Conservation (phyloP, 2,113 vertebrate genomes). For the Eurypyga helias region DNA sequence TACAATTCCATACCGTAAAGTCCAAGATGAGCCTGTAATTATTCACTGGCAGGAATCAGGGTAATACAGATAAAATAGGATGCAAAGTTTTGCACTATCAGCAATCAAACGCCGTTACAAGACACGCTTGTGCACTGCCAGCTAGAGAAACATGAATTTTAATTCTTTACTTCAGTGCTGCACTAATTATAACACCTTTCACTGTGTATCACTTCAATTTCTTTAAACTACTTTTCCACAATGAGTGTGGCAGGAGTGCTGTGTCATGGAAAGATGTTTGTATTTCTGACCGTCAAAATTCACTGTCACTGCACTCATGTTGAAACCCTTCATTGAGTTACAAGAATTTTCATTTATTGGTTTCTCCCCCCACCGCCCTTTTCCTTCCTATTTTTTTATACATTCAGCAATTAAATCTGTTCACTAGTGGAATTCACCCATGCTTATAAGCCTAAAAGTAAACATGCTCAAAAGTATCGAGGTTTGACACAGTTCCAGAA, state of each 20-base stretch:
- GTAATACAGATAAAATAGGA: not conserved
- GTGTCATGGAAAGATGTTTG: not conserved
- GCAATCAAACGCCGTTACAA: not conserved
- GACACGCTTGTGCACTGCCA: not conserved
- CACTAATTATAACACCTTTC: not conserved
- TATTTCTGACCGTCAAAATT: not conserved
- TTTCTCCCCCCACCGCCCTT: not conserved
- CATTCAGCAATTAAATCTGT: not conserved
- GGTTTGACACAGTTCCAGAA: constrained; percentile 51
- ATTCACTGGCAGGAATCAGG: not conserved
- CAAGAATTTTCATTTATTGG: not conserved
- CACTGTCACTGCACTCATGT: not conserved
- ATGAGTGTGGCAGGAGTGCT: not conserved
- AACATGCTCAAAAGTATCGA: not conserved
- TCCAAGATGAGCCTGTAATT: not conserved
- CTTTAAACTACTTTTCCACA: not conserved
- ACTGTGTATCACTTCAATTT: not conserved
- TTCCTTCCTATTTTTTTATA: not conserved
- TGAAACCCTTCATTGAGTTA: not conserved
- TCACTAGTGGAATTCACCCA: constrained; percentile 3
- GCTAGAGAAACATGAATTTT: not conserved
- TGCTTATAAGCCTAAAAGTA: constrained; percentile 18
- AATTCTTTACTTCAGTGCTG: not conserved
- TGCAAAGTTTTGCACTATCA: not conserved
- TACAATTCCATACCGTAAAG: not conserved